These are phyloP conservation scores for Falco novaeseelandiae DNA, from an alignment of 2,797 vertebrate species.

Conservation along the genomic window DNA sequence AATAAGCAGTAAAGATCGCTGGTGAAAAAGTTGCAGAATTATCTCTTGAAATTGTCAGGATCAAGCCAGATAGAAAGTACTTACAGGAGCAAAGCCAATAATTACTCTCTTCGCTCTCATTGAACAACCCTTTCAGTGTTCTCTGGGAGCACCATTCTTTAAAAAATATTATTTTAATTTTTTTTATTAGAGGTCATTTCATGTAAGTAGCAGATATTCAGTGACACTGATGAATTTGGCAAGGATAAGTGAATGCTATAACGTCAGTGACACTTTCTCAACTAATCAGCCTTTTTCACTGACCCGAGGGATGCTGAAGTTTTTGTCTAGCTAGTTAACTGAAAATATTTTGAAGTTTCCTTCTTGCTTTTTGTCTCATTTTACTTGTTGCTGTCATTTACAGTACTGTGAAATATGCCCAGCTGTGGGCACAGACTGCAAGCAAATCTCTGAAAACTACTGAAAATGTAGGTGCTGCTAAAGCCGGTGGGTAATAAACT, in stretches of 20 bases:
- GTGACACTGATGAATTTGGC: not conserved
- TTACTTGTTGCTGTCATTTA: not conserved
- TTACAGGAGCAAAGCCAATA: not conserved
- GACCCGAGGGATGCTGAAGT: not conserved
- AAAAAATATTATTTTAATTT: no score
- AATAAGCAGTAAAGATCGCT: not conserved
- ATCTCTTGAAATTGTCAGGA: not conserved
- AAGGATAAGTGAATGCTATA: not conserved
- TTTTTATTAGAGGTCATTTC: not conserved
- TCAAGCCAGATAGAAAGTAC: not conserved
- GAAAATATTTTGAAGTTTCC: not conserved
- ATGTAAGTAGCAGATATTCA: not conserved
- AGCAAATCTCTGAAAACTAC: not conserved
- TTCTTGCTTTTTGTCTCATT: not conserved
- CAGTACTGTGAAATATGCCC: fast-evolving
- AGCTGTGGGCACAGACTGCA: not conserved
- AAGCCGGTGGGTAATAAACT: not conserved
- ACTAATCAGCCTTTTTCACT: not conserved
- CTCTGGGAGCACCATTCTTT: not conserved
- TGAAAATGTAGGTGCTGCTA: not conserved
- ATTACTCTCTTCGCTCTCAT: not conserved
- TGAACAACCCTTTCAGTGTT: not conserved
- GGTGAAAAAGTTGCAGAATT: not conserved
- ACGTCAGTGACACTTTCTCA: not conserved
- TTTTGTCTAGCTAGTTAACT: not conserved